Evolutionary conservation across 2,113 vertebrate species (phyloP).

Genomic region (Arvicanthis niloticus): DNA sequence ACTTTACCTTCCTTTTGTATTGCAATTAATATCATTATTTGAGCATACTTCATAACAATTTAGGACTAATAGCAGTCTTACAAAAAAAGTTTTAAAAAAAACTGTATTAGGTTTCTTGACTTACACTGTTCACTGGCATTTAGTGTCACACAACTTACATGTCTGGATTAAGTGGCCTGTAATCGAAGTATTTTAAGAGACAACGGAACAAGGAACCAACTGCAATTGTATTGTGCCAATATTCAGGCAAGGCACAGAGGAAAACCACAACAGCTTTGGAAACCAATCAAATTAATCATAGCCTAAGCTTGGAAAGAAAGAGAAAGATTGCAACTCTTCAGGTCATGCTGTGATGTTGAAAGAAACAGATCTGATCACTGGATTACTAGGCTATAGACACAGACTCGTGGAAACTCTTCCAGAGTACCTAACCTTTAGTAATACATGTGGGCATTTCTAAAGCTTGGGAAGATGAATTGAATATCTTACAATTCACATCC

Average conservation of each 20-base stretch:
- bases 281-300: slow-evolving; percentile 76
- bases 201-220: slow-evolving; percentile 50
- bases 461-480: neutral
- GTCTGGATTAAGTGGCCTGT: slow-evolving; percentile 52
- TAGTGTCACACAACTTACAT: slow-evolving; percentile 41
- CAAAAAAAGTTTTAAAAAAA: neutral
- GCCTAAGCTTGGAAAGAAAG: slow-evolving; percentile 46
- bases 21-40: slow-evolving; percentile 36
- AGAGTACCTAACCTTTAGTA: slow-evolving; percentile 33
- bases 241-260: slow-evolving; percentile 65
- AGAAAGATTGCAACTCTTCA: slow-evolving; percentile 56
- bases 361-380: slow-evolving; percentile 67
- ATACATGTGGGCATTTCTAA: neutral
- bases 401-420: slow-evolving; percentile 26
- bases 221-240: slow-evolving; percentile 71
- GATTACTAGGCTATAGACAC: slow-evolving; percentile 13
- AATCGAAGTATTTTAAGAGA: slow-evolving; percentile 42
- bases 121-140: slow-evolving; percentile 50
- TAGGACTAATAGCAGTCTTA: neutral
- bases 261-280: slow-evolving; percentile 72
- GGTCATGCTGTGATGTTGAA: slow-evolving; percentile 65
- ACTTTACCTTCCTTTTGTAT: slow-evolving; percentile 31
- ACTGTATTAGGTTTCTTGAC: neutral
- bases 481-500: neutral
- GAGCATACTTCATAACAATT: neutral